phyloP scores from a whole-genome alignment of 2,888 invertebrate genomes.

The Dysmachus trigonus region DNA sequence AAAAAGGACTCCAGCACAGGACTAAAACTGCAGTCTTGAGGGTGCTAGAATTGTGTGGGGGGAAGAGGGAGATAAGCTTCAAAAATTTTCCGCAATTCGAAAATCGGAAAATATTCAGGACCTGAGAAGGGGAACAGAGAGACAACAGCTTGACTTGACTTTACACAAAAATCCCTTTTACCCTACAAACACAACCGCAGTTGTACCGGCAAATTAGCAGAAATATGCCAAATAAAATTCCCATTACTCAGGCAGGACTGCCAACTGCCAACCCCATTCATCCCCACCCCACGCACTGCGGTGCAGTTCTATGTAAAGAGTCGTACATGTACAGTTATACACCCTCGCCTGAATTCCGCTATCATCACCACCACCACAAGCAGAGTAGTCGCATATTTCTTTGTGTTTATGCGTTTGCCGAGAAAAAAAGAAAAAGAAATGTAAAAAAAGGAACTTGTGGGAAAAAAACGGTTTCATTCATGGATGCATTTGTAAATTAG shows the following conservation, averaged over 20 bases:
- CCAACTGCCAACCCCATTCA: neutral
- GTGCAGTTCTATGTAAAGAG: neutral
- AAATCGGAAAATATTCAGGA: neutral
- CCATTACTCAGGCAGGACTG: neutral
- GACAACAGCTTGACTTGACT: neutral
- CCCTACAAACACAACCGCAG: neutral
- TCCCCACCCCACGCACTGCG: neutral
- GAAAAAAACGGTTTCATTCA: constrained; percentile 4
- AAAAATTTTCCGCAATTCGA: neutral
- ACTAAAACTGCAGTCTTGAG: neutral
- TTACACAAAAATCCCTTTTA: neutral
- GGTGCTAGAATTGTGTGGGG: neutral
- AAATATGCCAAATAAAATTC: neutral
- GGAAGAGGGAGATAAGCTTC: neutral
- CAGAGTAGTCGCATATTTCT: neutral
- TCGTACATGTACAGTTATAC: neutral
- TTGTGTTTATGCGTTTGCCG: neutral
- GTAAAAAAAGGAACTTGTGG: neutral
- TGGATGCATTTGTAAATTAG: neutral
- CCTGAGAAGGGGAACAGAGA: neutral
- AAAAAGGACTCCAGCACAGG: neutral
- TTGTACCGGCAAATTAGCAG: neutral
- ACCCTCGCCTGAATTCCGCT: neutral
- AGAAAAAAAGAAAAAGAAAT: neutral
- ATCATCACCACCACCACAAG: neutral